Percentiles rank a stretch among this genome's conserved stretches.
phyloP scores from a whole-genome alignment of 2,797 vertebrate species.

The Chrysocyon brachyurus region DNA sequence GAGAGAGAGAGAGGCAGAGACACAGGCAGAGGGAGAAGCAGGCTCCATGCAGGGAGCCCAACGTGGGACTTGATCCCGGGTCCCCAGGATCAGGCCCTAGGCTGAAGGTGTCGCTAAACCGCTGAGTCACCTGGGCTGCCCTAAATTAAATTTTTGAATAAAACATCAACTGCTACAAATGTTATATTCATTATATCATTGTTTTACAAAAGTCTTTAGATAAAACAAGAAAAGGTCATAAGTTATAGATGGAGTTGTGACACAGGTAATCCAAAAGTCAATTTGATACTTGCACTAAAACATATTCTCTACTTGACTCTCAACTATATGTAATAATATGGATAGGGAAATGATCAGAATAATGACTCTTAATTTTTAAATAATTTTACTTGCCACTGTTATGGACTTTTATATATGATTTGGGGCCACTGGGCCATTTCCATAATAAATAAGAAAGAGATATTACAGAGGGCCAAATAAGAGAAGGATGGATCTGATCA shows the following conservation, averaged over 20 bases:
- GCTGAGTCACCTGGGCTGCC: too few species aligned
- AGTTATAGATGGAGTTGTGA: neutral
- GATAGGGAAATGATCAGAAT: neutral
- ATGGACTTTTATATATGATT: neutral
- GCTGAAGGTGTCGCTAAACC: too few species aligned
- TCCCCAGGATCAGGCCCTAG: too few species aligned
- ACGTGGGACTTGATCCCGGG: too few species aligned
- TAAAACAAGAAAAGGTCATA: neutral
- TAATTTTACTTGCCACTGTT: neutral
- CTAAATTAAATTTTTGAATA: slow-evolving; percentile 32
- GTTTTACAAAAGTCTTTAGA: slow-evolving; percentile 6
- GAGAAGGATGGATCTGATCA: neutral
- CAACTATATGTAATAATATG: neutral
- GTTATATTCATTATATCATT: neutral
- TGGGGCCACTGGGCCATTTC: neutral
- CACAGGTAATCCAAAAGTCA: neutral
- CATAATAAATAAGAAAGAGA: neutral
- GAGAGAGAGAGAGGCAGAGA: too few species aligned
- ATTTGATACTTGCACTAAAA: neutral
- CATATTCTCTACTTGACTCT: neutral
- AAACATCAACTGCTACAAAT: neutral
- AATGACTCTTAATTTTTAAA: neutral
- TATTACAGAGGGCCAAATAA: neutral
- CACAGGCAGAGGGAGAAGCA: too few species aligned
- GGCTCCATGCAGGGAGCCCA: too few species aligned